Base-by-base conservation (phyloP, 2,888 invertebrate species). In the Lobophora halterata region DNA sequence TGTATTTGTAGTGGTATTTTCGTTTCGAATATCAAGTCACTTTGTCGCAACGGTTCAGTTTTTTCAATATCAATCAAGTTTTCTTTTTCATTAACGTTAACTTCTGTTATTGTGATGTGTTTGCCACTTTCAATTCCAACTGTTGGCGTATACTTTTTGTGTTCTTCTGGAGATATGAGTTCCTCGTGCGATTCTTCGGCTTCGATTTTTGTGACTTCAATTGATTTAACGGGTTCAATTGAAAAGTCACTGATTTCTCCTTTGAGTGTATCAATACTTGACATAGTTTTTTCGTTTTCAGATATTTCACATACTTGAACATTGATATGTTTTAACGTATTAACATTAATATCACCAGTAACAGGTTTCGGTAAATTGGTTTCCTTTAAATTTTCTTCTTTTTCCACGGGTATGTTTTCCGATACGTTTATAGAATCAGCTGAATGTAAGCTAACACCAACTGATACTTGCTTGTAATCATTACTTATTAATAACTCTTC, bases 91-190 rank as follows among this genome's bases (percentile, higher is more conserved):
- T 68, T 79, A 29, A 74, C 60, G 51, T 87, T 67, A 14, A 76
- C 67, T 66, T 91, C 89, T 6, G 77, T 83, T 5, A 91, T 67
- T 38, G 89, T 80, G 19, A 92, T 50, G 58, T 91, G 85, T 61
- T 73, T 65, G 52, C 58, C 74, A 16, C 64, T 30, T 57, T 77
- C 64, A 32, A 78, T 36, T 31, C 63, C 67, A n/a, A 70, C 19
- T 4, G 34, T 44, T 7, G 71, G 52, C 16, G 47, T 53, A 4
- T 42, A 33, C 24, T 48, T 46, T 49, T 61, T 65, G 2, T 43
- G 3, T 35, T 52, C 59, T 7, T 54, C 46, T 5, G 18, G n/a
- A 6, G 42, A 3, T 10, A 39, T 38, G 4, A 75, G 52, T 18
- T 72, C 63, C 46, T 66, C 61, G 13, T 63, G 55, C 18, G 46